These are phyloP conservation scores for Carcina quercana DNA, from an alignment of 2,888 invertebrate species.

Conservation along the genomic window DNA sequence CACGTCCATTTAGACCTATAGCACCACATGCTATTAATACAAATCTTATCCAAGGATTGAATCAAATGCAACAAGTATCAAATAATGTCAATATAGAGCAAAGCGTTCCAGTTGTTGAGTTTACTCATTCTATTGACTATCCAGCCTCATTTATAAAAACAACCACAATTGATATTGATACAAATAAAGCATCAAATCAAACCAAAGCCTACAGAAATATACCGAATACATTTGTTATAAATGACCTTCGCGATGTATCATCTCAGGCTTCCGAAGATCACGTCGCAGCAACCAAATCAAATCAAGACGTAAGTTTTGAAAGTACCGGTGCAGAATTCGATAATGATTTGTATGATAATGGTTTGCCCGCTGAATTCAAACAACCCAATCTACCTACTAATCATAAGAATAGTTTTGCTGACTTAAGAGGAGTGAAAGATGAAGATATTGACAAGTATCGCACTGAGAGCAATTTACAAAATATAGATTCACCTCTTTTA, in stretches of 20 bases:
- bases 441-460: constrained; percentile 62
- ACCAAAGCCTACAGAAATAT: constrained; percentile 58
- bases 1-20: constrained; percentile 68
- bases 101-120: constrained; percentile 80
- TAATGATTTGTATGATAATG: constrained; percentile 48
- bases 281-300: constrained; percentile 53
- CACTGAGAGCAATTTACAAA: constrained; percentile 59
- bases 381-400: constrained; percentile 34
- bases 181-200: constrained; percentile 39
- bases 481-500: constrained; percentile 75
- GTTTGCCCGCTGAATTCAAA: constrained; percentile 39
- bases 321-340: constrained; percentile 49
- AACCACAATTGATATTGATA: constrained; percentile 77
- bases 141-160: constrained; percentile 82
- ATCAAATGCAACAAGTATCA: constrained; percentile 37
- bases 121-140: constrained; percentile 81
- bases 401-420: constrained; percentile 49
- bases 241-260: constrained; percentile 65
- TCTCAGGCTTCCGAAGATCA: constrained; percentile 69
- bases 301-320: constrained; percentile 58
- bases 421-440: constrained; percentile 57
- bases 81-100: constrained; percentile 72
- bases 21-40: constrained; percentile 31
- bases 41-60: constrained; percentile 41
- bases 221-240: constrained; percentile 47